Percentiles rank a stretch among this genome's conserved stretches.
phyloP scores from a whole-genome alignment of 2,113 vertebrate genomes.

The Caloenas nicobarica region DNA sequence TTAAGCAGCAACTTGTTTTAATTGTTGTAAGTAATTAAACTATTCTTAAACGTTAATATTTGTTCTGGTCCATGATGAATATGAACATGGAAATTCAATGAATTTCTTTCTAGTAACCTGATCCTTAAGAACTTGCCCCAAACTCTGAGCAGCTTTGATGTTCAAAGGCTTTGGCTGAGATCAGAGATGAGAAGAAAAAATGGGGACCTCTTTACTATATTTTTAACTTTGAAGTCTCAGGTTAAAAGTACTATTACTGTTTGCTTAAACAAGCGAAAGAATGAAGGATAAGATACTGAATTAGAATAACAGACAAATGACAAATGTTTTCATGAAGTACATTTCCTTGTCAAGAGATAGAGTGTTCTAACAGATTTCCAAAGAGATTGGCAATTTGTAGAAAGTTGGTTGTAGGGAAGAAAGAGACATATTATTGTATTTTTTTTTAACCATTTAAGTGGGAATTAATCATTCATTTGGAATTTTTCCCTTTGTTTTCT shows the following conservation, averaged over 20 bases:
- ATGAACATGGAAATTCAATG: constrained; percentile 22
- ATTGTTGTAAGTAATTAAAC: constrained; percentile 26
- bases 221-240: constrained; percentile 62
- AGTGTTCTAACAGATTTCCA: constrained; percentile 25
- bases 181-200: constrained; percentile 48
- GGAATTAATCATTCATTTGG: not conserved
- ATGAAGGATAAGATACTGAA: constrained; percentile 47
- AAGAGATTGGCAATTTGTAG: constrained; percentile 3
- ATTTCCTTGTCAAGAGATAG: constrained; percentile 21
- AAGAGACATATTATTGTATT: not conserved
- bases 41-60: constrained; percentile 26
- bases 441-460: not conserved
- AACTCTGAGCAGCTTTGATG: constrained; percentile 39
- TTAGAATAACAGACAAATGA: constrained; percentile 61
- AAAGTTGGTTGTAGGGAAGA: not conserved
- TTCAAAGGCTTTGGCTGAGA: constrained; percentile 55
- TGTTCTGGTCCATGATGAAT: not conserved
- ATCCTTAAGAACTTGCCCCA: constrained; percentile 49
- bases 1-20: constrained; percentile 31
- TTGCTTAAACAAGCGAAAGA: constrained; percentile 41
- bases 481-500: not conserved
- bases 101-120: constrained; percentile 29
- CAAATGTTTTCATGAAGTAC: constrained; percentile 38
- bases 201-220: not conserved
- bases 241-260: constrained; percentile 54